Base-by-base conservation (phyloP, 2,113 vertebrate genomes). In the Chlamydotis undulata region DNA sequence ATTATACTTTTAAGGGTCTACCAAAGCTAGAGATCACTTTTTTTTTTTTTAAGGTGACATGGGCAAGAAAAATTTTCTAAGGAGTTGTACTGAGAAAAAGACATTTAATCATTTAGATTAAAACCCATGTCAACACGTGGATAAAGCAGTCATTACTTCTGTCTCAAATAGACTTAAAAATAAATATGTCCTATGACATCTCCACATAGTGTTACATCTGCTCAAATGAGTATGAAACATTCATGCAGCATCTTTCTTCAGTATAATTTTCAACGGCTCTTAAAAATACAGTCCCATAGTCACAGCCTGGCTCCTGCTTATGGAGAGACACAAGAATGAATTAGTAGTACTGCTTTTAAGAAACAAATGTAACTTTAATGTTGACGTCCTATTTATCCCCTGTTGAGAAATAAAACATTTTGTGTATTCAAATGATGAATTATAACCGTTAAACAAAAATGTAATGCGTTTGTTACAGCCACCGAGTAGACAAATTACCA, bases 401-500 rank as follows among this genome's bases (percentile, higher is more conserved):
- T 59, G n/a, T 78, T 93, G 93, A 95, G 91, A 95, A 95, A 91
- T 74, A 94, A 94, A 94, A 39, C 70, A 85, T 96, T 93, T 90
- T 83, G 57, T 90, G 43, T 84, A 91, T 94, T 85, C 91, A 94
- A 92, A 89, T 96, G 96, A 97, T 96, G 90, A 91, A 96, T 97
- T 92, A 92, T 95, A 94, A 95, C 87, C 0, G 22, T 90, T 96
- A 92, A 87, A 93, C 94, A 95, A 96, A 97, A 97, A 92, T 71
- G 67, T 91, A 91, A 89, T 81, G 43, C 18, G 12, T 83, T 96
- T 96, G 90, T 97, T 95, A 92, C 91, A 89, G 94, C 69, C 83
- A 96, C 39, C 8, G 21, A 93, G 94, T 94, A 96, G 96, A 97
- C 83, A 96, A 95, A 97, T 97, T 95, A 93, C 81, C 93, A 92